Conservation (phyloP, 2,113 vertebrate species). For the Oreamnos americanus region DNA sequence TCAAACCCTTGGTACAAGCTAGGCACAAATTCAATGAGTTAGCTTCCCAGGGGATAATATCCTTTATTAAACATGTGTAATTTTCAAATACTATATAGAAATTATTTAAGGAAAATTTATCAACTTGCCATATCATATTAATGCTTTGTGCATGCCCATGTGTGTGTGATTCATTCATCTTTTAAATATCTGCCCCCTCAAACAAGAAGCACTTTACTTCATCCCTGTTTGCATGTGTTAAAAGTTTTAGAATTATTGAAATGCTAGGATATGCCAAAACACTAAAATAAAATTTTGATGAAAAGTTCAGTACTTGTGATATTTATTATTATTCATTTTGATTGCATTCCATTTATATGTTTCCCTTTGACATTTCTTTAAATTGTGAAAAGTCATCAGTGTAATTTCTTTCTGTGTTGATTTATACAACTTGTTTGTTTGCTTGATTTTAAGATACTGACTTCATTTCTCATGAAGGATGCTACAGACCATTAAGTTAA, state of each 20-base stretch:
- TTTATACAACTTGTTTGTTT: neutral
- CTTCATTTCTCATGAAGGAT: conserved; percentile 1
- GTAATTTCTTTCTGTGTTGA: conserved; percentile 21
- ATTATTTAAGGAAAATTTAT: neutral
- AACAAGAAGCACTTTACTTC: neutral
- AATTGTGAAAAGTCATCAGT: conserved; percentile 1
- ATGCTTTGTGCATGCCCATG: neutral
- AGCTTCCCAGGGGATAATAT: neutral
- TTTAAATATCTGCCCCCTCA: neutral
- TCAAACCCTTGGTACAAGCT: neutral
- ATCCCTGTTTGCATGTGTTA: neutral
- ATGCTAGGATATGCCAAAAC: neutral
- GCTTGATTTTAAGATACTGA: neutral
- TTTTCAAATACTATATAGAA: neutral
- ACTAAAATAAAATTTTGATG: neutral
- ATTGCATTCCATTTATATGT: neutral
- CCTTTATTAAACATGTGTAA: neutral
- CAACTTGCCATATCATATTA: neutral
- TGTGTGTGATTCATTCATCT: neutral
- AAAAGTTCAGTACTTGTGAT: neutral
- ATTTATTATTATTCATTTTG: conserved; percentile 33
- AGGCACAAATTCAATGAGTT: neutral
- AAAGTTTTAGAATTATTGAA: conserved; percentile 15
- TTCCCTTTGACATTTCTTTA: conserved; percentile 45
- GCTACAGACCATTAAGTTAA: neutral